A percentile compares a stretch with the other conserved stretches of the same genome.
These are phyloP conservation scores for Amia ocellicauda DNA, from an alignment of 2,113 vertebrate genomes.

Conservation along the genomic window DNA sequence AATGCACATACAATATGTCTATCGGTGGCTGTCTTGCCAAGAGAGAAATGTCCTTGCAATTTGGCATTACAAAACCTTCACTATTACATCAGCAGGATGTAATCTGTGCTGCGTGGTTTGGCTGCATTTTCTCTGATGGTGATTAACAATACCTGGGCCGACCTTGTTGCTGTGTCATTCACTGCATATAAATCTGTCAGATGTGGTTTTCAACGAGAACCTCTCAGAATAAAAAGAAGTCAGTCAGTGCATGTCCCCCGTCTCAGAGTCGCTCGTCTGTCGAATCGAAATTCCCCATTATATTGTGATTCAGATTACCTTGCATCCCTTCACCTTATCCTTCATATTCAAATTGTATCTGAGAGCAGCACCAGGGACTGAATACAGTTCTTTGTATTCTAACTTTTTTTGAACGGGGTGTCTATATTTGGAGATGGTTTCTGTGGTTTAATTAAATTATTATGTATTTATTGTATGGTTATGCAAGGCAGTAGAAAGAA, in stretches of 20 bases:
- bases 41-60: background rate
- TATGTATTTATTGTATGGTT: too few species aligned
- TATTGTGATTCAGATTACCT: background rate
- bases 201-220: constrained; percentile 19
- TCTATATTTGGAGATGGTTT: too few species aligned
- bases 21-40: background rate
- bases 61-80: background rate
- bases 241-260: constrained; percentile 19
- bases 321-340: background rate
- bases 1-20: too few species aligned
- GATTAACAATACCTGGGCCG: constrained; percentile 28
- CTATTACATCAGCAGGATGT: background rate
- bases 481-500: too few species aligned
- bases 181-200: constrained; percentile 28
- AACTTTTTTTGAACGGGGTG: too few species aligned
- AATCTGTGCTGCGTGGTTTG: background rate
- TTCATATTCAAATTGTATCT: constrained; percentile 1
- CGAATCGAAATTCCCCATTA: constrained; percentile 9
- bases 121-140: constrained; percentile 6
- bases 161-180: constrained; percentile 33
- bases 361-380: background rate
- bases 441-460: too few species aligned
- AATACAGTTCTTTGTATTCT: background rate
- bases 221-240: constrained; percentile 33
- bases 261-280: background rate